Percentiles rank a stretch among this genome's conserved stretches.
Conservation (phyloP, 2,797 vertebrate genomes). For the Sebastes diaconus region DNA sequence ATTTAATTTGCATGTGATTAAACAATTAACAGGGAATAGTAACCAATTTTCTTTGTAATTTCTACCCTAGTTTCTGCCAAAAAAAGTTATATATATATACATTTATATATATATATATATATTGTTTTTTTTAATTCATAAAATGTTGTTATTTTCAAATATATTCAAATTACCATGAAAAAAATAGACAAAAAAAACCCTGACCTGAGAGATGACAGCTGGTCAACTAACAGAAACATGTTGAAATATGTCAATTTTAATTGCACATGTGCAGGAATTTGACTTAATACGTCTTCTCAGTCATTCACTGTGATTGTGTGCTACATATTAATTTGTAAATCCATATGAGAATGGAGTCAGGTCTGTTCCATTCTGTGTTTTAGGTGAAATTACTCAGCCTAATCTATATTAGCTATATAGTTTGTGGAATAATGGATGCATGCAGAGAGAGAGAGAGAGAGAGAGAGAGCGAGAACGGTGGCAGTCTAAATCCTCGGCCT, state of each 20-base stretch:
- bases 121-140: no score
- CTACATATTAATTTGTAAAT: slow-evolving; percentile 9
- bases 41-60: no score
- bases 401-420: slow-evolving; percentile 41
- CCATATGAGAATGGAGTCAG: not conserved
- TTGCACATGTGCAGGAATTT: not conserved
- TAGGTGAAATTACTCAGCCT: slow-evolving; percentile 22
- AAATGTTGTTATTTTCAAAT: no score
- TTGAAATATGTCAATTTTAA: not conserved
- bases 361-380: not conserved
- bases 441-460: no score
- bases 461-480: not conserved
- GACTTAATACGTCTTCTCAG: not conserved
- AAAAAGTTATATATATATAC: no score
- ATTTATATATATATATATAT: no score
- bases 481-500: slow-evolving; percentile 23
- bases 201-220: not conserved
- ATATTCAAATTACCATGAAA: no score
- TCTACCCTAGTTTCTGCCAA: no score
- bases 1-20: no score
- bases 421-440: slow-evolving; percentile 25
- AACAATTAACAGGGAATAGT: no score
- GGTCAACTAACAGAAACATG: not conserved
- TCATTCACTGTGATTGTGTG: not conserved
- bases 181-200: no score